Base-by-base conservation (phyloP, 2,888 invertebrate genomes). In the Nomada ruficornis region DNA sequence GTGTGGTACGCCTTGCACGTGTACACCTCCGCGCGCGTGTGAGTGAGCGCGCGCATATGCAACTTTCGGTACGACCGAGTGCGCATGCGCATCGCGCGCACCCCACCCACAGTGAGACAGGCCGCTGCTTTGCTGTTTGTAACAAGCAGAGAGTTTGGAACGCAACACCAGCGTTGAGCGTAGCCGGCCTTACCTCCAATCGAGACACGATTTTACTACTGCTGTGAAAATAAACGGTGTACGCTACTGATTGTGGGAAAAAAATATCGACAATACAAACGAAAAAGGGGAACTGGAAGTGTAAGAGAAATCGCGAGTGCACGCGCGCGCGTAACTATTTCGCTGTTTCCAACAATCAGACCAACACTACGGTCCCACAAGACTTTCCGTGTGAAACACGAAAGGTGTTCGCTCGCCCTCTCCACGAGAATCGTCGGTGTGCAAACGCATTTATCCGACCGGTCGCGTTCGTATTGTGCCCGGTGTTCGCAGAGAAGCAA, bases 81-180 rank as follows among this genome's bases (percentile, higher is more conserved):
- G 77, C 89, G 89, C 88, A 85, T 81, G 89, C 89, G 89, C 86
- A 62, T 7, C 36, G 47, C 29, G 64, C 54, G 55, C 73, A 78
- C 81, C 80, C 83, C 80, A 83, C 82, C 75, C 78, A 79, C 83
- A 13, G 82, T 63, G 62, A 36, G 77, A 79, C 71, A 76, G 83
- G 81, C 70, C 63, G 78, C 75, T 69, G 85, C 75, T 85, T 74
- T 42, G 83, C 80, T 82, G 86, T 87, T 87, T 78, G 78, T 75
- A 80, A 78, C 70, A 69, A 82, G 63, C 80, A 10, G 78, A 70
- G 80, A 80, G 89, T 80, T 83, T 84, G 81, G 86, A 85, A 86
- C 84, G 86, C 85, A 86, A 83, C 82, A 88, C 83, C 86, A 88
- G 89, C 89, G 87, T 80, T 81, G 88, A 88, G 86, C 89, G 86